Base-by-base conservation (phyloP, 1,140 invertebrate species). In the Neodiprion virginianus region DNA sequence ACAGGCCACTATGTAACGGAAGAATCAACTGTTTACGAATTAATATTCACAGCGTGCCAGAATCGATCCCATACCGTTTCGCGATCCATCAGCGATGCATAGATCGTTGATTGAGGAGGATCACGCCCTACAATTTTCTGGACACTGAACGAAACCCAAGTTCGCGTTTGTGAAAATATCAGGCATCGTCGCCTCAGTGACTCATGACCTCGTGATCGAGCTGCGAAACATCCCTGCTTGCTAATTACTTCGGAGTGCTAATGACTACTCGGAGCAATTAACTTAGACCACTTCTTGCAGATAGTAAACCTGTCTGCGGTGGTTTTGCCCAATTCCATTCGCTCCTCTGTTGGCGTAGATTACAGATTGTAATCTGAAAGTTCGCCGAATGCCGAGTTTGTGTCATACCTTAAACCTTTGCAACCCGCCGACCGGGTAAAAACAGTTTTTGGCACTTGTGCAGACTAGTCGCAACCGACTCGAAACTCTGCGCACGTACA, bases 231-330 rank as follows among this genome's bases (percentile, higher is more conserved):
- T 23, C 12, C 67, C 12, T 11, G 12, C 28, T 11, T 47, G 67
- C 67, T 69, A 69, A 69, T 69, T 69, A 69, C 10, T 11, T 23
- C 17, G n/a, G 21, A 69, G 17, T 69, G 67, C 67, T 69, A 21
- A 69, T 69, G 67, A 69, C n/a, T 14, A 69, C n/a, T 69, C 67
- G 10, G 12, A 47, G 3, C 40, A 69, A 10, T 69, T 69, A 69
- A 69, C 67, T 17, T 23, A 7, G 17, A 69, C 67, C 11, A 69
- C 67, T 14, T 4, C 12, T 47, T 23, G 17, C 11, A 11, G 21
- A 8, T 47, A 69, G 14, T 23, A 11, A 65, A 14, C 11, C 67
- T 23, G 9, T 47, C 5, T 47, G 40, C 67, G 1, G 4, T 65
- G 17, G 61, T 69, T 69, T 69, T 69, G 21, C 67, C 53, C 3